Evolutionary conservation across 1,140 invertebrate species (phyloP).

Genomic region (Drosophila sturtevanti): DNA sequence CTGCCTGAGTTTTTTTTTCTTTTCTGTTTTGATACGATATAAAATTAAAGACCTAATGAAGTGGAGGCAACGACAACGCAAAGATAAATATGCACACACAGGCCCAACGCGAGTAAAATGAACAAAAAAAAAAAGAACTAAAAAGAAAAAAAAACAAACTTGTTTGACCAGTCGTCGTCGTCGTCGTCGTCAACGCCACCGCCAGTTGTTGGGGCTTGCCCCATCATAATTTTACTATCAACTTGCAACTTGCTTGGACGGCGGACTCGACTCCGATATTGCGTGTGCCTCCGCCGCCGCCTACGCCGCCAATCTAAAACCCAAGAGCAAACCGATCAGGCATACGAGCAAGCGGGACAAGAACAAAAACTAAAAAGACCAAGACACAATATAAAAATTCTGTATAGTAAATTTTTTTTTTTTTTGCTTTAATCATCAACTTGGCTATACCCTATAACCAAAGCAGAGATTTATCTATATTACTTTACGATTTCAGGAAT

Average conservation of each 20-base stretch:
- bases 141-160: constrained; percentile 44
- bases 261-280: constrained; percentile 51
- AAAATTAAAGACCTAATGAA: constrained; percentile 80
- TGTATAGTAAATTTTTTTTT: too few species aligned
- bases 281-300: constrained; percentile 62
- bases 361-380: constrained; percentile 72
- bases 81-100: constrained; percentile 74
- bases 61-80: constrained; percentile 76
- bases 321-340: constrained; percentile 1
- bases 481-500: too few species aligned
- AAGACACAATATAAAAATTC: constrained; percentile 18
- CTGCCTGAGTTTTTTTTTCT: constrained; percentile 59
- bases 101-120: constrained; percentile 10
- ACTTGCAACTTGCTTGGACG: constrained; percentile 72
- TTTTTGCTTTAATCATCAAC: too few species aligned
- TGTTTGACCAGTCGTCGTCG: constrained; percentile 70
- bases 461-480: too few species aligned
- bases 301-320: constrained; percentile 46
- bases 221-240: constrained; percentile 81
- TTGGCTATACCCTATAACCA: background rate
- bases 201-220: constrained; percentile 68
- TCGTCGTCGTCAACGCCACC: constrained; percentile 9
- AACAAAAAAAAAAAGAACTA: constrained; percentile 19
- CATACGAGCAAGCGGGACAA: constrained; percentile 55
- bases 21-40: constrained; percentile 78